Base-by-base conservation (phyloP, 2,113 vertebrate genomes). In the Anolis carolinensis region DNA sequence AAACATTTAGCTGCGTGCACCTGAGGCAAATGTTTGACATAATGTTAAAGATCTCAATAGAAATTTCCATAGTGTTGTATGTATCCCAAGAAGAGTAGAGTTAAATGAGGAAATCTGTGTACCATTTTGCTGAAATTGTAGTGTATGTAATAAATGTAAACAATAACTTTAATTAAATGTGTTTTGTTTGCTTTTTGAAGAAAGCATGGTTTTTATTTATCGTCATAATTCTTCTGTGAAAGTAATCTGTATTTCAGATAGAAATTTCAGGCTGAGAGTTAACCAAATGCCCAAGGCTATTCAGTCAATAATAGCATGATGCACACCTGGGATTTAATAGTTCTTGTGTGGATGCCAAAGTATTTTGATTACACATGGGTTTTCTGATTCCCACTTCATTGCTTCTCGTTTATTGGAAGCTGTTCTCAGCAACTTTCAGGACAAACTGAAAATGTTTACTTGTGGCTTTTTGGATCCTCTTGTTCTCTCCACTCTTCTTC, bases 41-140 rank as follows among this genome's bases (percentile, higher is more conserved):
- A 27, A 5, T 44, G 5, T 44, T 44, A 44, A 44, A 44, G 39
- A 44, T 44, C 62, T 91, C 84, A 36, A 59, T 81, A 67, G 14
- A 44, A 76, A 81, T 82, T 39, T 82, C 11, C 67, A 59, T 52
- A 44, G 36, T 13, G 68, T 55, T 74, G 13, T 34, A 44, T 14
- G 10, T 32, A 0, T 78, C 23, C 75, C 70, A 39, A 74, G 83
- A 70, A 18, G 79, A 39, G 78, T 87, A 70, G 72, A 65, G 34
- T 76, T 75, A 2, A 91, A 77, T 84, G 77, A 71, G 21, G 86
- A 83, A 81, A 63, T 81, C 59, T 63, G 16, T 44, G 10, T 85
- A 79, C 79, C 34, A 63, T 20, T 84, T 84, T 90, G 44, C 27
- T 3, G 23, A 86, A 90, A 86, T 55, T 14, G 52, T 55, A 55